phyloP scores from a whole-genome alignment of 2,888 invertebrate species.

The Drosophila nr. fundita region DNA sequence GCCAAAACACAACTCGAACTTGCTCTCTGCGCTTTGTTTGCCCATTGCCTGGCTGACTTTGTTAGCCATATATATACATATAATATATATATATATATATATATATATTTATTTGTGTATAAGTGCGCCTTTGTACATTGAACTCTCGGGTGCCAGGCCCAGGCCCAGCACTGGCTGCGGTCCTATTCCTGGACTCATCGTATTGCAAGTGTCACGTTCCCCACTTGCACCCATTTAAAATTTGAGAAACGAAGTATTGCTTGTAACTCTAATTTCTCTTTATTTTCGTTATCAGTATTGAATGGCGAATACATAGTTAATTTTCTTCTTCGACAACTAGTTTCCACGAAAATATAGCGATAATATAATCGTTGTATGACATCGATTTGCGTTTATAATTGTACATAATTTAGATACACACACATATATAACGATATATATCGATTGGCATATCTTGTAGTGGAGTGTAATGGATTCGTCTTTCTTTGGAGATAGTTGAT shows the following conservation, averaged over 20 bases:
- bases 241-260: neutral
- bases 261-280: neutral
- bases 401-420: neutral
- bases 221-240: constrained; percentile 11
- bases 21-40: constrained; percentile 72
- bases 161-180: constrained; percentile 26
- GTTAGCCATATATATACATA: constrained; percentile 20
- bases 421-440: neutral
- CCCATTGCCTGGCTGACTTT: constrained; percentile 57
- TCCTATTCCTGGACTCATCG: constrained; percentile 57
- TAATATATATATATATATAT: constrained; percentile 17
- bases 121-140: constrained; percentile 66
- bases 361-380: neutral
- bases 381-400: neutral
- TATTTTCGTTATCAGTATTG: neutral
- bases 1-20: constrained; percentile 76
- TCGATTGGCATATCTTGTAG: neutral
- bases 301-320: neutral
- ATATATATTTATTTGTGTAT: constrained; percentile 25
- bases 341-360: neutral
- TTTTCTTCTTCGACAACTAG: neutral
- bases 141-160: constrained; percentile 58
- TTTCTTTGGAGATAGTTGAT: neutral
- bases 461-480: constrained; percentile 4
- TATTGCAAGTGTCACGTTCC: constrained; percentile 46